A percentile compares a stretch with the other conserved stretches of the same genome.
phyloP scores from a whole-genome alignment of 2,888 invertebrate genomes.

The Beris chalybata region DNA sequence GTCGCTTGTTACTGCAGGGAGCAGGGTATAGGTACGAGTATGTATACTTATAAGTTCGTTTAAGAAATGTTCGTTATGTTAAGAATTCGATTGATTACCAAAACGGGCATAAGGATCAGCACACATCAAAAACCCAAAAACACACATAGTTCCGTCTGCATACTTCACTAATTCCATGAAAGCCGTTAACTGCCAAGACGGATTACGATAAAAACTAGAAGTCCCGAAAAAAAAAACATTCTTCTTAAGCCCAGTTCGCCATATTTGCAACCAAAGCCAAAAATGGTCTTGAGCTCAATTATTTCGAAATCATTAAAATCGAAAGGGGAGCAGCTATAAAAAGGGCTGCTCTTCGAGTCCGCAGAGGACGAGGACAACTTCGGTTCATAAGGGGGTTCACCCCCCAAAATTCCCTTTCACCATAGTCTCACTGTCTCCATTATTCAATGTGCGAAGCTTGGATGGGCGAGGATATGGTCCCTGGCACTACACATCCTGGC shows the following conservation, averaged over 20 bases:
- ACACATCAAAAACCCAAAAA: background rate
- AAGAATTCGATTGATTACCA: slow-evolving; percentile 5
- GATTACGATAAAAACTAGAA: slow-evolving; percentile 8
- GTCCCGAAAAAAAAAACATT: background rate
- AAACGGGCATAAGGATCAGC: background rate
- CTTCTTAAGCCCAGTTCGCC: slow-evolving; percentile 6
- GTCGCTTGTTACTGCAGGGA: too few species aligned
- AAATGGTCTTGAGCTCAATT: slow-evolving; percentile 43
- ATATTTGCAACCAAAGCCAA: slow-evolving; percentile 38
- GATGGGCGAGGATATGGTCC: background rate
- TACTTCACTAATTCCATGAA: slow-evolving; percentile 22
- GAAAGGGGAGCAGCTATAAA: slow-evolving; percentile 36
- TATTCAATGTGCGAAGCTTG: background rate
- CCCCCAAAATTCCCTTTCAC: slow-evolving; percentile 19
- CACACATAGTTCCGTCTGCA: slow-evolving; percentile 15
- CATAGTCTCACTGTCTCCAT: slow-evolving; percentile 6
- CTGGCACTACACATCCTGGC: slow-evolving; percentile 1
- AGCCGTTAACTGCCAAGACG: slow-evolving; percentile 4
- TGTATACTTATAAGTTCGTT: too few species aligned
- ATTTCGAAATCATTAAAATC: slow-evolving; percentile 46
- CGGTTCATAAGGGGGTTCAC: background rate
- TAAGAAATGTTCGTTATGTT: background rate
- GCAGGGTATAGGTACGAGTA: too few species aligned
- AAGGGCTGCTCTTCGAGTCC: slow-evolving; percentile 3
- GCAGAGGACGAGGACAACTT: background rate